Conservation (phyloP, 1,140 invertebrate genomes). For the Lysiphlebus fabarum region DNA sequence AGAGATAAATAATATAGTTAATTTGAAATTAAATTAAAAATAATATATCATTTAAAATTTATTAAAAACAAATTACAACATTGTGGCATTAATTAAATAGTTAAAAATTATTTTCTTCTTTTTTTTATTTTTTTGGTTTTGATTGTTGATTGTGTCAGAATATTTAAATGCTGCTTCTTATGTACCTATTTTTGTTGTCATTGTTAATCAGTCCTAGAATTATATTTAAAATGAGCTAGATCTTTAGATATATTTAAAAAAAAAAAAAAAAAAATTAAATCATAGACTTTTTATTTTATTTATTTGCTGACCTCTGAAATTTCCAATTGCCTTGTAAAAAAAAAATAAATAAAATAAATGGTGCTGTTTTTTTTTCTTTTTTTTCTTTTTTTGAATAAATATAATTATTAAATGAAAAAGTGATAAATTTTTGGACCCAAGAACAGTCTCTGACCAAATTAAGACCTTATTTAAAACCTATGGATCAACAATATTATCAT, state of each 20-base stretch:
- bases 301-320: too few relatives aligned
- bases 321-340: neutral
- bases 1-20: neutral
- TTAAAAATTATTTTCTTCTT: slow-evolving; percentile 7
- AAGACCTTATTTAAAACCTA: too few relatives aligned
- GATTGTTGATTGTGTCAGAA: slow-evolving; percentile 12
- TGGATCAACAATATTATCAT: too few relatives aligned
- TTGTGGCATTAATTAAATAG: slow-evolving; percentile 7
- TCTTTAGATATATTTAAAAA: neutral
- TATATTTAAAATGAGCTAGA: neutral
- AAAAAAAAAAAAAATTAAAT: slow-evolving; percentile 8
- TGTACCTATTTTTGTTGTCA: slow-evolving; percentile 28
- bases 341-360: neutral
- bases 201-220: slow-evolving; percentile 14
- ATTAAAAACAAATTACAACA: too few relatives aligned
- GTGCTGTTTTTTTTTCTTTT: too few relatives aligned
- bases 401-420: too few relatives aligned
- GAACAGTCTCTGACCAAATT: too few relatives aligned
- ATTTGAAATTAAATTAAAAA: neutral
- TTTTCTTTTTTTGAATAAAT: too few relatives aligned
- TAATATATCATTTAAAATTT: neutral
- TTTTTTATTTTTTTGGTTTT: slow-evolving; percentile 14
- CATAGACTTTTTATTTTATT: neutral
- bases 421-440: too few relatives aligned
- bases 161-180: slow-evolving; percentile 30